These are phyloP conservation scores for Ceratina calcarata DNA, from an alignment of 1,140 invertebrate species.

Conservation along the genomic window DNA sequence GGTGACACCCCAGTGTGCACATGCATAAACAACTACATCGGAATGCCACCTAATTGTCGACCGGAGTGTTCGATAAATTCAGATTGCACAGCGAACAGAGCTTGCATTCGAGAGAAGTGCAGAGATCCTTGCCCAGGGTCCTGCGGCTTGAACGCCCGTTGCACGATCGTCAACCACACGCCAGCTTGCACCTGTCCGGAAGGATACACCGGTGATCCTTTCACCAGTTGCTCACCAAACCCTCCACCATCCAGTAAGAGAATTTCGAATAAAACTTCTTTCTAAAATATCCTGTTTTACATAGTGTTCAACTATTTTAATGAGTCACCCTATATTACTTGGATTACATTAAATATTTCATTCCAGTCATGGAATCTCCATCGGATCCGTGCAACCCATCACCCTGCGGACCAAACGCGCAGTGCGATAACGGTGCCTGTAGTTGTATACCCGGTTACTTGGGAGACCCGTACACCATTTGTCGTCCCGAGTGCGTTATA, in stretches of 20 bases:
- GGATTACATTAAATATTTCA: not conserved
- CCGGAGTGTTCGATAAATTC: constrained; percentile 81
- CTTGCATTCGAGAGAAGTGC: constrained; percentile 81
- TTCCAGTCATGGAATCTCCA: constrained; percentile 46
- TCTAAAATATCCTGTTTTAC: not conserved
- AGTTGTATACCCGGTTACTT: constrained; percentile 84
- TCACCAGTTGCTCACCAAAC: constrained; percentile 67
- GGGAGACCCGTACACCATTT: constrained; percentile 84
- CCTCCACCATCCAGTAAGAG: constrained; percentile 32
- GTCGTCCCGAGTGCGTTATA: constrained; percentile 86
- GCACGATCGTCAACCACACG: constrained; percentile 81
- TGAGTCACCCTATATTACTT: no score
- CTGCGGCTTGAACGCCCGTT: constrained; percentile 82
- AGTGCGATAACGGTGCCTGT: constrained; percentile 83
- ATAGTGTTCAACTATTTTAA: no score
- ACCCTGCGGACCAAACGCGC: constrained; percentile 85
- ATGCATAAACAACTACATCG: constrained; percentile 81
- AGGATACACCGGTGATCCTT: constrained; percentile 81
- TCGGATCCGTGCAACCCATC: constrained; percentile 83
- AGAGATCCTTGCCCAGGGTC: constrained; percentile 81
- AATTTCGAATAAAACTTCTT: not conserved
- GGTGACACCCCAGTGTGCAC: constrained; percentile 80
- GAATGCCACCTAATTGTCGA: constrained; percentile 81
- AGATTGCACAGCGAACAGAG: constrained; percentile 80
- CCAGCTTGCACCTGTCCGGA: constrained; percentile 82